Percentiles rank a stretch among this genome's conserved stretches.
Conservation (phyloP, 2,113 vertebrate species). For the Setophaga kirtlandii region DNA sequence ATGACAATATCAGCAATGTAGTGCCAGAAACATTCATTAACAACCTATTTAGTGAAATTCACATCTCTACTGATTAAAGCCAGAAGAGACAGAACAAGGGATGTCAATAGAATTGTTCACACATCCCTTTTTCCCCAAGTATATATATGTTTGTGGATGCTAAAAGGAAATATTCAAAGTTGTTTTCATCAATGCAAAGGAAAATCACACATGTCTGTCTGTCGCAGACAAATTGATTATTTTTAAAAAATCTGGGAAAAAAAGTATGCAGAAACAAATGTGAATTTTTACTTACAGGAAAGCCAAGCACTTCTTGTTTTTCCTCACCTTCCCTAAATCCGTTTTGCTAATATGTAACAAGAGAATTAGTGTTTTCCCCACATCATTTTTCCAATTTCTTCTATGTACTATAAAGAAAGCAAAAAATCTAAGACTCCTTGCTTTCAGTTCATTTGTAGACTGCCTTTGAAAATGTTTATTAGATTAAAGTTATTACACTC, state of each 20-base stretch:
- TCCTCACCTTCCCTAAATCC: neutral
- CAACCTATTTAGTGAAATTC: neutral
- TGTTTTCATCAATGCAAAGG: neutral
- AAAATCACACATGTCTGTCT: neutral
- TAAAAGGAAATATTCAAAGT: neutral
- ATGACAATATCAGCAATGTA: neutral
- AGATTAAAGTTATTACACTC: neutral
- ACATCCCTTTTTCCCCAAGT: neutral
- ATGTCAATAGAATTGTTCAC: neutral
- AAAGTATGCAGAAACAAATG: neutral
- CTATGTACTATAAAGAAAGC: neutral
- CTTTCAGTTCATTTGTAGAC: neutral
- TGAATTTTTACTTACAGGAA: neutral
- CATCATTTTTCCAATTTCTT: neutral
- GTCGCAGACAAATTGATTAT: neutral
- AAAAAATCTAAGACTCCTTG: neutral
- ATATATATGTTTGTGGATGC: neutral
- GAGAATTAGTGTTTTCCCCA: accelerated
- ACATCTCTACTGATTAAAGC: neutral
- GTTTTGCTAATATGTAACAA: neutral
- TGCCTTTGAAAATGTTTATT: neutral
- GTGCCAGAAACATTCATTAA: neutral
- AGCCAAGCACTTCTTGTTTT: neutral
- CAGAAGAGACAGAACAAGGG: neutral
- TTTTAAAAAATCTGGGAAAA: neutral